Evolutionary conservation across 2,888 invertebrate species (phyloP).

Genomic region (Masnerella sp.): DNA sequence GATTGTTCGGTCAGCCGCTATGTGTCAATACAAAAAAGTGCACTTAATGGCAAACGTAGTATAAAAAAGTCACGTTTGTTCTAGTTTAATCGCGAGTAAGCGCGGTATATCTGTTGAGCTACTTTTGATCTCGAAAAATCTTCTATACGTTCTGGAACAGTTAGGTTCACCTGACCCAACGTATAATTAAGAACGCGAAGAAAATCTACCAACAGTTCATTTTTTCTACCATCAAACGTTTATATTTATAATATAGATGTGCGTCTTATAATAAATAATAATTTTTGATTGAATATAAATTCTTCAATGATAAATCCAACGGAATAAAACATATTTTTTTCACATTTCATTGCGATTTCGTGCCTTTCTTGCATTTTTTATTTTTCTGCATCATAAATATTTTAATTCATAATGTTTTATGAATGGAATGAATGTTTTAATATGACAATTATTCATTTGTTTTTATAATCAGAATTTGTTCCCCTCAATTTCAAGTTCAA

Average conservation of each 20-base stretch:
- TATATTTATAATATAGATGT: constrained; percentile 31
- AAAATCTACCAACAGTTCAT: constrained; percentile 47
- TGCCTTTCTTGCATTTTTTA: too few relatives aligned
- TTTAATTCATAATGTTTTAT: too few relatives aligned
- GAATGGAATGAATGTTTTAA: too few relatives aligned
- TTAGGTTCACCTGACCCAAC: constrained; percentile 54
- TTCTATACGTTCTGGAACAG: constrained; percentile 53
- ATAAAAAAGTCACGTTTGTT: constrained; percentile 52
- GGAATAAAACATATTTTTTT: too few relatives aligned
- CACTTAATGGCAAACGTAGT: constrained; percentile 24
- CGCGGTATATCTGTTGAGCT: constrained; percentile 47
- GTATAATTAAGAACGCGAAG: constrained; percentile 45
- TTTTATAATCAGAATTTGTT: too few relatives aligned
- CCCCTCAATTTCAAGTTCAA: constrained; percentile 12
- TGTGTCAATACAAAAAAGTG: constrained; percentile 8
- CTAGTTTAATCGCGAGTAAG: constrained; percentile 45
- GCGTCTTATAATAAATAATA: constrained; percentile 29
- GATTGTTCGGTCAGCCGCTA: background rate
- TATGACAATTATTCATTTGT: too few relatives aligned
- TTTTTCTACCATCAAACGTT: constrained; percentile 44
- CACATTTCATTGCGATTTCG: too few relatives aligned
- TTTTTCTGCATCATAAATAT: too few relatives aligned
- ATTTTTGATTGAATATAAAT: too few relatives aligned
- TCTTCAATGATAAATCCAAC: too few relatives aligned
- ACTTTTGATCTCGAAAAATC: constrained; percentile 57